Evolutionary conservation across 2,113 vertebrate species (phyloP).

Genomic region (Barnardius zonarius): DNA sequence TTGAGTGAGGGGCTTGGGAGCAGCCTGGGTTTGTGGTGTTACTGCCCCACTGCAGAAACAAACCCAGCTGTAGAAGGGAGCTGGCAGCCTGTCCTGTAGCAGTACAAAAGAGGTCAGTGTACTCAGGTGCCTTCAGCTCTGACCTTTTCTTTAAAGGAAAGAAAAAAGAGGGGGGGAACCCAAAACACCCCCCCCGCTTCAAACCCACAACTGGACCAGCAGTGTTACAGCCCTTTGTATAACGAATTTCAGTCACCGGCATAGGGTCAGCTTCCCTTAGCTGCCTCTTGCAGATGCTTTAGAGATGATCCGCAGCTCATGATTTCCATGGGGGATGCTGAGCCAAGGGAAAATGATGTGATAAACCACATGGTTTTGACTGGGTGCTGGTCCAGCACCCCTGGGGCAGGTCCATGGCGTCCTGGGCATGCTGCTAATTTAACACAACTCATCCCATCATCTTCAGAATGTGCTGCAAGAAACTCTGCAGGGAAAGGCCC

Average conservation of each 20-base stretch:
- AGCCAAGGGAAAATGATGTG: not conserved
- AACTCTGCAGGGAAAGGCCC: not conserved
- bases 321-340: not conserved
- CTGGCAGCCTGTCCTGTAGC: not conserved
- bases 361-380: not conserved
- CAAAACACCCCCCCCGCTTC: too few species aligned
- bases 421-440: not conserved
- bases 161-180: accelerated
- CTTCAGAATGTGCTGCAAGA: not conserved
- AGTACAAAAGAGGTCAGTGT: not conserved
- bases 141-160: not conserved
- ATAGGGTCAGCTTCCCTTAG: not conserved
- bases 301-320: not conserved
- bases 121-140: not conserved
- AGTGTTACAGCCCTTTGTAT: not conserved
- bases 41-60: not conserved
- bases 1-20: not conserved
- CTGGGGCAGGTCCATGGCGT: accelerated
- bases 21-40: not conserved
- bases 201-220: not conserved
- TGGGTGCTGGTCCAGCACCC: not conserved
- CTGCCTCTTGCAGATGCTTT: not conserved
- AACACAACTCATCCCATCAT: not conserved
- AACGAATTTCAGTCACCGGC: not conserved
- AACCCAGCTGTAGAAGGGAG: not conserved